Evolutionary conservation across 2,888 invertebrate species (phyloP).

Genomic region (Andrena chrysosceles): DNA sequence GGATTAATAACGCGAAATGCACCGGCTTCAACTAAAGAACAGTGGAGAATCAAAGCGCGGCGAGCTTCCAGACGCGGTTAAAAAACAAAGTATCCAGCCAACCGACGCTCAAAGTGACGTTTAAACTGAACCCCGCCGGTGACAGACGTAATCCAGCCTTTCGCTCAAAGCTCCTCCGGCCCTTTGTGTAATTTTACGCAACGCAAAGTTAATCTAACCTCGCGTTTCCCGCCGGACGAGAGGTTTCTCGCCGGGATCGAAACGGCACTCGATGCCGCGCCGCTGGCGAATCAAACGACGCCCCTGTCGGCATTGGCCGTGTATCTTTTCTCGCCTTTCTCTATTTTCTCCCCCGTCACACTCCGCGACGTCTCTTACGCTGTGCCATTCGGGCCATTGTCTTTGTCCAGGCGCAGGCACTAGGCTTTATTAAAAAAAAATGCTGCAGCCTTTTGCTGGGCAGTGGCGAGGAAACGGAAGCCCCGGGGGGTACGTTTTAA

Average conservation of each 20-base stretch:
- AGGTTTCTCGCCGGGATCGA: not conserved
- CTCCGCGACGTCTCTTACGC: slow-evolving; percentile 42
- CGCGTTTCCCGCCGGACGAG: not conserved
- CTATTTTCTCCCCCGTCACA: not conserved
- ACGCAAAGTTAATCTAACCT: slow-evolving; percentile 38
- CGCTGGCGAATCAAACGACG: slow-evolving; percentile 33
- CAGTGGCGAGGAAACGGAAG: slow-evolving; percentile 81
- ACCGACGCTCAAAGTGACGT: slow-evolving; percentile 39
- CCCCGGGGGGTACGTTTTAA: slow-evolving; percentile 70
- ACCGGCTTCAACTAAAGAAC: not conserved
- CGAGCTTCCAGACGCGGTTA: slow-evolving; percentile 5
- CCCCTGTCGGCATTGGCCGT: slow-evolving; percentile 53
- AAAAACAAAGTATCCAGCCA: not conserved
- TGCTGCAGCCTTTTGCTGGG: slow-evolving; percentile 70
- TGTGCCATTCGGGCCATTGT: slow-evolving; percentile 62
- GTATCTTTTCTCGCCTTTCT: slow-evolving; percentile 28
- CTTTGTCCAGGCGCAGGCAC: slow-evolving; percentile 75
- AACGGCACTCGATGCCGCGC: slow-evolving; percentile 17
- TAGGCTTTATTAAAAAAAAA: slow-evolving; percentile 83
- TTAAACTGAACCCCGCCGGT: slow-evolving; percentile 30
- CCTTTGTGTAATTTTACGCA: slow-evolving; percentile 40
- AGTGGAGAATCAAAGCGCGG: slow-evolving; percentile 18
- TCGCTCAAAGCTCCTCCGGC: slow-evolving; percentile 18
- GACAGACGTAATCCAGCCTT: slow-evolving; percentile 43
- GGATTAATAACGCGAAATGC: slow-evolving; percentile 12